Evolutionary conservation across 2,888 invertebrate species (phyloP).

Genomic region (Heteromurus nitidus): DNA sequence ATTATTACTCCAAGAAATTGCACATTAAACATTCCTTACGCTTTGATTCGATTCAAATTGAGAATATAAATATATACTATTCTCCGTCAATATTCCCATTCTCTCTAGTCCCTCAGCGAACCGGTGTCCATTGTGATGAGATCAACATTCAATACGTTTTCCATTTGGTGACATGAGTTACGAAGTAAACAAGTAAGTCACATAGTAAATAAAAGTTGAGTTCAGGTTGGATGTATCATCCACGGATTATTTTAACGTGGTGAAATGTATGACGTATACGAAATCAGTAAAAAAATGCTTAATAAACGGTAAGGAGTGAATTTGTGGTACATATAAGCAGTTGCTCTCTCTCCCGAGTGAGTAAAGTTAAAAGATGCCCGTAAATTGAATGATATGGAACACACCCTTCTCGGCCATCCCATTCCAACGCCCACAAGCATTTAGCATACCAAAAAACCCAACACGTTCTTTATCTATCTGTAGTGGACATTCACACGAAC

Average conservation of each 20-base stretch:
- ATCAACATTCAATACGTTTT: too few relatives aligned
- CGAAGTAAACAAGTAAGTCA: too few relatives aligned
- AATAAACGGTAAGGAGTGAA: constrained; percentile 54
- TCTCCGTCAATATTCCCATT: too few relatives aligned
- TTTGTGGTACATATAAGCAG: constrained; percentile 17
- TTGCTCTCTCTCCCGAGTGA: constrained; percentile 24
- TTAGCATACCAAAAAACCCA: constrained; percentile 62
- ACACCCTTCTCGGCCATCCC: constrained; percentile 60
- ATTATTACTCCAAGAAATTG: neutral
- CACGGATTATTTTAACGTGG: too few relatives aligned
- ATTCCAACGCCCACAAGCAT: constrained; percentile 62
- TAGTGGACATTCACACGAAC: constrained; percentile 60
- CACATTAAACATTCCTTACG: neutral
- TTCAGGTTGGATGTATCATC: too few relatives aligned
- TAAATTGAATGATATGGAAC: constrained; percentile 65
- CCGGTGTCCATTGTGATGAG: too few relatives aligned
- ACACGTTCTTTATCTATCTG: constrained; percentile 47
- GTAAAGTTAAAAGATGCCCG: constrained; percentile 49
- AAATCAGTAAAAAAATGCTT: constrained; percentile 36
- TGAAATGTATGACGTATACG: too few relatives aligned
- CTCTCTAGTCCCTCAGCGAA: too few relatives aligned
- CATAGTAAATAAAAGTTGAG: too few relatives aligned
- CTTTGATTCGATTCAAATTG: too few relatives aligned
- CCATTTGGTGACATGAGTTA: too few relatives aligned
- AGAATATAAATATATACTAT: too few relatives aligned